Evolutionary conservation across 2,113 vertebrate genomes (phyloP).

Genomic region (Osmerus eperlanus): DNA sequence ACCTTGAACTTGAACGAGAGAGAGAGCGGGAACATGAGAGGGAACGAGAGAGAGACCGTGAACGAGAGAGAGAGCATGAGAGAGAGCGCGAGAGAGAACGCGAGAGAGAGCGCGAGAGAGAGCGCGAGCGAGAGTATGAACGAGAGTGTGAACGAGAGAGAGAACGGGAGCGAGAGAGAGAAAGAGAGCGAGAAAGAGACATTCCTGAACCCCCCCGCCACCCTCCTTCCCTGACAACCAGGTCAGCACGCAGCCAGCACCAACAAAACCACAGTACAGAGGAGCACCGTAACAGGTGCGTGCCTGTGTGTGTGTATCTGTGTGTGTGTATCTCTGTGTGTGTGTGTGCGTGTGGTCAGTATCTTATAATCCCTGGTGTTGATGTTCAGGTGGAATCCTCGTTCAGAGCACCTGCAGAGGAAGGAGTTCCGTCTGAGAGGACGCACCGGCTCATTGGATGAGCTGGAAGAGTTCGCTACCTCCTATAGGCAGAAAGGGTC

Average conservation of each 20-base stretch:
- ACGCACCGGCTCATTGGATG: constrained; percentile 86
- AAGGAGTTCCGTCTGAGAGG: constrained; percentile 80
- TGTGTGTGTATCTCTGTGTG: constrained; percentile 60
- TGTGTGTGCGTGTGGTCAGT: constrained; percentile 20
- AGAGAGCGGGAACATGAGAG: neutral
- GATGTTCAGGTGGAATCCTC: constrained; percentile 81
- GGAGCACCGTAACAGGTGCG: constrained; percentile 40
- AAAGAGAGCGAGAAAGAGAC: constrained; percentile 6
- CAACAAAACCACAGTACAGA: constrained; percentile 48
- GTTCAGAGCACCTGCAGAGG: constrained; percentile 89
- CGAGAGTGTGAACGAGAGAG: no score
- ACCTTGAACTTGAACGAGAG: constrained; percentile 35
- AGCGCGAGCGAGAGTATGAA: no score
- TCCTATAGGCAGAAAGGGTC: constrained; percentile 73
- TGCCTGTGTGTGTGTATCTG: constrained; percentile 40
- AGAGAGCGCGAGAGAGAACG: no score
- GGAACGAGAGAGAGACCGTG: constrained; percentile 10
- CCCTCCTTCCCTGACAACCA: constrained; percentile 67
- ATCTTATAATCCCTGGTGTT: neutral
- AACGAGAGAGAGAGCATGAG: no score
- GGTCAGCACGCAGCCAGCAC: constrained; percentile 54
- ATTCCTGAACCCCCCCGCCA: constrained; percentile 25
- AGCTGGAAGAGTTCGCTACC: constrained; percentile 88
- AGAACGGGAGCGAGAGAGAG: constrained; percentile 1
- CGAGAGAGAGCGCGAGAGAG: no score